These are phyloP conservation scores for Oasisia sp. DNA, from an alignment of 2,888 invertebrate genomes.

Conservation along the genomic window DNA sequence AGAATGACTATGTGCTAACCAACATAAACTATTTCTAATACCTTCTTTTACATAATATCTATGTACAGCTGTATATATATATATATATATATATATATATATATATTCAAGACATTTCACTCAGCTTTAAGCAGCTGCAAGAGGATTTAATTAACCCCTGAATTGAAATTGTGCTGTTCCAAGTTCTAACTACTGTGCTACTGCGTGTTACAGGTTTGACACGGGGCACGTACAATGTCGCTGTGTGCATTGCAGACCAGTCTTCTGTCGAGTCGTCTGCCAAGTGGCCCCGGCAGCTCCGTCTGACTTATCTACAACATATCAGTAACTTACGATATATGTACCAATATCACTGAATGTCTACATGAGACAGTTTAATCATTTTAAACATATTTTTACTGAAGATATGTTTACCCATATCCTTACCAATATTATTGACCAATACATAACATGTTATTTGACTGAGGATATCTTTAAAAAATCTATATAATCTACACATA, in stretches of 20 bases:
- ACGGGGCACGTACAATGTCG: conserved; percentile 53
- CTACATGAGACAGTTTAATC: not conserved
- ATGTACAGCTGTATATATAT: too few species aligned
- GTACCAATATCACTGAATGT: not conserved
- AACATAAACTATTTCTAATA: too few species aligned
- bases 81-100: too few species aligned
- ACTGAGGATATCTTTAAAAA: not conserved
- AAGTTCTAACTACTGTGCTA: not conserved
- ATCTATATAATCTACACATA: too few species aligned
- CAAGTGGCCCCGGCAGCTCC: conserved; percentile 71
- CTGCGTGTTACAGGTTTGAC: not conserved
- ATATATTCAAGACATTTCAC: too few species aligned
- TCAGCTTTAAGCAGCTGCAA: too few species aligned
- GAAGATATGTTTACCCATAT: not conserved
- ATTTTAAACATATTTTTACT: not conserved
- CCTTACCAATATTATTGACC: not conserved
- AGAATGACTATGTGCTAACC: too few species aligned
- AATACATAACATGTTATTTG: not conserved
- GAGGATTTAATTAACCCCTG: too few species aligned
- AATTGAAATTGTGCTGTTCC: not conserved
- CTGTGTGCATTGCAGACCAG: conserved; percentile 68
- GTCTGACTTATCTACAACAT: conserved; percentile 55
- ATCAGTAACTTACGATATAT: not conserved
- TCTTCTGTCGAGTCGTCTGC: conserved; percentile 70
- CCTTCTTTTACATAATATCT: too few species aligned